phyloP scores from a whole-genome alignment of 2,888 invertebrate species.

The Koerneria pararmatus region DNA sequence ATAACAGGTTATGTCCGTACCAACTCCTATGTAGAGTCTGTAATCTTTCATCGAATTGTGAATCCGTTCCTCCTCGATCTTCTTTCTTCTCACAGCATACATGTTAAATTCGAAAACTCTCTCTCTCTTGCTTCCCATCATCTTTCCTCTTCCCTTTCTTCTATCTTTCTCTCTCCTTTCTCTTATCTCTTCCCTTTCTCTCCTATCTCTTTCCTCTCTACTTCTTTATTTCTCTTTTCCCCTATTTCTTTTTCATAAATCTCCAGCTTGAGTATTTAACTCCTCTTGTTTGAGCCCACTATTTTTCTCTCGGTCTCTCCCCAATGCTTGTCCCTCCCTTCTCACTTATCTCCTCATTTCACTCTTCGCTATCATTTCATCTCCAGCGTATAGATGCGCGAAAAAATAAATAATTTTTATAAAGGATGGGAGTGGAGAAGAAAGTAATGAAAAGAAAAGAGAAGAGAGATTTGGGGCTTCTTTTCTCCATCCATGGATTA shows the following conservation, averaged over 20 bases:
- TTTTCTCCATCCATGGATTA: neutral
- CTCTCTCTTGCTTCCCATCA: neutral
- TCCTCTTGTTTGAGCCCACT: neutral
- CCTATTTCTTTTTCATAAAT: too few species aligned
- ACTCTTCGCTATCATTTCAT: slow-evolving; percentile 5
- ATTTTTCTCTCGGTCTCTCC: slow-evolving; percentile 4
- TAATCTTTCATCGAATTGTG: too few species aligned
- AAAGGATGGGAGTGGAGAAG: neutral
- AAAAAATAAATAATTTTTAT: neutral
- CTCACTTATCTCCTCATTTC: neutral
- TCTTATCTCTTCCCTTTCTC: neutral
- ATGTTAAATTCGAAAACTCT: slow-evolving; percentile 12
- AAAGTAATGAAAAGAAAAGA: neutral
- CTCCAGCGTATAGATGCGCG: neutral
- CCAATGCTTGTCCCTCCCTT: neutral
- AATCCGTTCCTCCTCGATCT: neutral
- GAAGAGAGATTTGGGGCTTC: neutral
- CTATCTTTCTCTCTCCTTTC: neutral
- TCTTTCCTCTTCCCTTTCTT: neutral
- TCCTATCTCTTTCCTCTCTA: neutral
- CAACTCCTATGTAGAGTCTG: too few species aligned
- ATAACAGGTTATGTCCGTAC: too few species aligned
- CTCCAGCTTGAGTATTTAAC: neutral
- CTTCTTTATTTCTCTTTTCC: neutral
- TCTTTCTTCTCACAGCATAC: neutral